These are phyloP conservation scores for Ochropacha duplaris DNA, from an alignment of 2,888 invertebrate genomes.

Conservation along the genomic window DNA sequence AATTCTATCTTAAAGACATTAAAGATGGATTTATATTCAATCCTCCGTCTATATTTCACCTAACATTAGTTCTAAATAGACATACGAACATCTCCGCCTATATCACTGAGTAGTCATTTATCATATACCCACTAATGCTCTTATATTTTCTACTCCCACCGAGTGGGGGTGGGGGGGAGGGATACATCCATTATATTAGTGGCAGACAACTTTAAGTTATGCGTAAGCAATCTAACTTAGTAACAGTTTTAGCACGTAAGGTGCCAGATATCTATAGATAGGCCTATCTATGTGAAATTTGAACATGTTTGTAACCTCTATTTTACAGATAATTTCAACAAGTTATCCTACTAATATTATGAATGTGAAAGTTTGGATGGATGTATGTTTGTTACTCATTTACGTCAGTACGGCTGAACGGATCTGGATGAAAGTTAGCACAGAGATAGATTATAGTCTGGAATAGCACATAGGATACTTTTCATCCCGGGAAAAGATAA, in stretches of 20 bases:
- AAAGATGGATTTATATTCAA: no score
- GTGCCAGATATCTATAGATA: slow-evolving; percentile 30
- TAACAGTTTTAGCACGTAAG: neutral
- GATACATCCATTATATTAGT: slow-evolving; percentile 32
- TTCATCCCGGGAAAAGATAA: no score
- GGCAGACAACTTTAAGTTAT: slow-evolving; percentile 31
- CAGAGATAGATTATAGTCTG: no score
- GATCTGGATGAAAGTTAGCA: no score
- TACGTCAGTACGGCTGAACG: no score
- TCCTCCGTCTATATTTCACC: neutral
- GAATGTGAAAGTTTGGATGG: no score
- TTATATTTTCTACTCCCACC: slow-evolving; percentile 16
- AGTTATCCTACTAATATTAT: no score
- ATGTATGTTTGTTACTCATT: no score
- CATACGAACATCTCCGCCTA: neutral
- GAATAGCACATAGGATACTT: no score
- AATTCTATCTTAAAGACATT: no score
- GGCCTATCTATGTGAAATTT: neutral
- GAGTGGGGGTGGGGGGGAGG: neutral
- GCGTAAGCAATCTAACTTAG: slow-evolving; percentile 40
- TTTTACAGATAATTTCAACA: neutral
- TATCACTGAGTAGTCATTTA: slow-evolving; percentile 19
- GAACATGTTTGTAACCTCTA: neutral
- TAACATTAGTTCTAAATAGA: neutral
- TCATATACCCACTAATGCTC: slow-evolving; percentile 31